Evolutionary conservation across 1,140 invertebrate genomes (phyloP).

Genomic region (Caenorhabditis brenneri): DNA sequence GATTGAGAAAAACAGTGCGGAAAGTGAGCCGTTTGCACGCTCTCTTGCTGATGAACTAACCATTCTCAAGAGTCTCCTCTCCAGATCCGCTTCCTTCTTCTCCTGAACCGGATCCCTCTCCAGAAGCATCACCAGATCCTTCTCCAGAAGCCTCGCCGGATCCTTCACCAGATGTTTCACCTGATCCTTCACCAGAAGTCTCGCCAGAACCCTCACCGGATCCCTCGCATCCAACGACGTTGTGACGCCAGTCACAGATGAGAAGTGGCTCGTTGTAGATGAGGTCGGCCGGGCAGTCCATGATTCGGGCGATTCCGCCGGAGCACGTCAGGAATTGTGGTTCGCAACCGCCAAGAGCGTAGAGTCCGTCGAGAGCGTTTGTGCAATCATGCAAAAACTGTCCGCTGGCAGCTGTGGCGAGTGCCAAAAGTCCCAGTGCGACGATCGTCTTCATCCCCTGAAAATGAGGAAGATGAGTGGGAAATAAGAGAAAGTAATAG

Average conservation of each 20-base stretch:
- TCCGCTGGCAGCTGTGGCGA: not conserved
- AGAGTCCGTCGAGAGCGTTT: conserved; percentile 4
- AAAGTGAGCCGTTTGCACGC: too few relatives aligned
- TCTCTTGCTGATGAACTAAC: not conserved
- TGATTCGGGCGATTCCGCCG: conserved; percentile 56
- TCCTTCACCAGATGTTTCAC: not conserved
- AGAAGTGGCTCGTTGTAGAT: conserved; percentile 57
- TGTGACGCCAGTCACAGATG: conserved; percentile 58
- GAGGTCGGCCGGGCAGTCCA: conserved; percentile 56
- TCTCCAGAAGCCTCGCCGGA: not conserved
- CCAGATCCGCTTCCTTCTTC: not conserved
- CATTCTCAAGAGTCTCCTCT: not conserved
- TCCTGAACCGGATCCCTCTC: not conserved
- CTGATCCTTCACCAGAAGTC: not conserved
- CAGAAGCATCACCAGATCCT: not conserved
- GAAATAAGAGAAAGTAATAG: too few relatives aligned
- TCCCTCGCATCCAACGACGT: conserved; percentile 55
- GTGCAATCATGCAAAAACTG: conserved; percentile 33
- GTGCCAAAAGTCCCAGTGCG: not conserved
- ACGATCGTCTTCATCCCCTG: not conserved
- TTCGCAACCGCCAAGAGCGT: not conserved
- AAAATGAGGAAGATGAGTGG: too few relatives aligned
- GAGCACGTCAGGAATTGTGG: conserved; percentile 53
- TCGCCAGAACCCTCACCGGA: conserved; percentile 19
- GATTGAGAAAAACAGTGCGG: too few relatives aligned